Percentiles rank a stretch among this genome's conserved stretches.
These are phyloP conservation scores for Labeo rohita DNA, from an alignment of 2,113 vertebrate species.

Conservation along the genomic window DNA sequence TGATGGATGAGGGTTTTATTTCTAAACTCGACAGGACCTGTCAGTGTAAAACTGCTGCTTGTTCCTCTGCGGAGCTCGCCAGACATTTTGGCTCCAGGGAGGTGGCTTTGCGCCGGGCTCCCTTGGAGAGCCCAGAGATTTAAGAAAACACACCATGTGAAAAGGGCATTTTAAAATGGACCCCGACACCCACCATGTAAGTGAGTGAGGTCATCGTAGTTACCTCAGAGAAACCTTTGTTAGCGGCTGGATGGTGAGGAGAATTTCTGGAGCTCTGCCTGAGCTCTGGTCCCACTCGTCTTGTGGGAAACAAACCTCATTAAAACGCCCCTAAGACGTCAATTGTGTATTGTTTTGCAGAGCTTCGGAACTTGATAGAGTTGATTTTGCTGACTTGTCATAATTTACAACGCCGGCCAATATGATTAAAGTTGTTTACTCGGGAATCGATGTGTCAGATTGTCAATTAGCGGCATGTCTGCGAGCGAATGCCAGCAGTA, in stretches of 20 bases:
- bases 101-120: constrained; percentile 72
- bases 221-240: constrained; percentile 79
- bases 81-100: constrained; percentile 76
- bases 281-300: constrained; percentile 64
- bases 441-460: constrained; percentile 15
- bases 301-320: constrained; percentile 48
- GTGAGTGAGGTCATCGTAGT: constrained; percentile 77
- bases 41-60: constrained; percentile 55
- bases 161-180: constrained; percentile 67
- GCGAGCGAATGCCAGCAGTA: constrained; percentile 14
- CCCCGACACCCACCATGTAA: constrained; percentile 73
- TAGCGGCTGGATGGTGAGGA: constrained; percentile 70
- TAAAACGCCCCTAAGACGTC: neutral
- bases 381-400: constrained; percentile 9
- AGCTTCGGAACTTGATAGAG: neutral
- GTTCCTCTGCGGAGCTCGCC: constrained; percentile 66
- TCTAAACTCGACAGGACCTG: constrained; percentile 55
- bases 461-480: constrained; percentile 17
- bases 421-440: constrained; percentile 33
- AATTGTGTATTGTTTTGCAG: constrained; percentile 21
- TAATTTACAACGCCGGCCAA: neutral
- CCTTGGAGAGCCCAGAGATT: constrained; percentile 67
- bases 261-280: constrained; percentile 73
- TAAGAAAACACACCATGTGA: constrained; percentile 56
- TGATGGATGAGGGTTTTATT: constrained; percentile 59